phyloP scores from a whole-genome alignment of 2,888 invertebrate species.

The Cerastoderma edule region DNA sequence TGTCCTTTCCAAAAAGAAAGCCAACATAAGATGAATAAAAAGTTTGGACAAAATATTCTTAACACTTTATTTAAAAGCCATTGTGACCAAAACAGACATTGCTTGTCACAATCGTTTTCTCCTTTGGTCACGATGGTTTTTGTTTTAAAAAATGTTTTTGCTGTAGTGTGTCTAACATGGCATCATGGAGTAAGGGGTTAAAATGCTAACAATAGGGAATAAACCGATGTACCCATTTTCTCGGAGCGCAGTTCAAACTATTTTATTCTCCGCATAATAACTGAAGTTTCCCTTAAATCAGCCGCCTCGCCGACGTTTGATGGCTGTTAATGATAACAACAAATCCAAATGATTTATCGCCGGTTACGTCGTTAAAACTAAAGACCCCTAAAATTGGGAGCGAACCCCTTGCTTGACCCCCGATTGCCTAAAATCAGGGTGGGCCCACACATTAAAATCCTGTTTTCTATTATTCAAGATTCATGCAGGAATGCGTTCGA shows the following conservation, averaged over 20 bases:
- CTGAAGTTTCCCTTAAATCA: constrained; percentile 20
- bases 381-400: constrained; percentile 17
- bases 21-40: too few relatives aligned
- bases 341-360: constrained; percentile 1
- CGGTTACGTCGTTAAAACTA: constrained; percentile 18
- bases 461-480: not conserved
- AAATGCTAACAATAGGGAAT: not conserved
- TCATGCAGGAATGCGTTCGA: not conserved
- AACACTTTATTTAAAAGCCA: too few relatives aligned
- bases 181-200: not conserved
- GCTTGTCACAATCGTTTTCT: too few relatives aligned
- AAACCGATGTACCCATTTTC: not conserved
- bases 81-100: not conserved
- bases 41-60: too few relatives aligned
- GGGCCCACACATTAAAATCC: not conserved
- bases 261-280: constrained; percentile 13
- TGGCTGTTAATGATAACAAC: constrained; percentile 10
- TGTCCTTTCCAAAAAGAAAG: too few relatives aligned
- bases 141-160: not conserved
- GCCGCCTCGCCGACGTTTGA: constrained; percentile 12
- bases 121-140: too few relatives aligned
- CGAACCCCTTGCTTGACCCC: not conserved
- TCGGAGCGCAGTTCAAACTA: not conserved
- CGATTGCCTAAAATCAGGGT: not conserved
- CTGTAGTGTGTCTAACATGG: not conserved